Percentiles rank a stretch among this genome's conserved stretches.
phyloP scores from a whole-genome alignment of 2,888 invertebrate species.

The Lobophora halterata region DNA sequence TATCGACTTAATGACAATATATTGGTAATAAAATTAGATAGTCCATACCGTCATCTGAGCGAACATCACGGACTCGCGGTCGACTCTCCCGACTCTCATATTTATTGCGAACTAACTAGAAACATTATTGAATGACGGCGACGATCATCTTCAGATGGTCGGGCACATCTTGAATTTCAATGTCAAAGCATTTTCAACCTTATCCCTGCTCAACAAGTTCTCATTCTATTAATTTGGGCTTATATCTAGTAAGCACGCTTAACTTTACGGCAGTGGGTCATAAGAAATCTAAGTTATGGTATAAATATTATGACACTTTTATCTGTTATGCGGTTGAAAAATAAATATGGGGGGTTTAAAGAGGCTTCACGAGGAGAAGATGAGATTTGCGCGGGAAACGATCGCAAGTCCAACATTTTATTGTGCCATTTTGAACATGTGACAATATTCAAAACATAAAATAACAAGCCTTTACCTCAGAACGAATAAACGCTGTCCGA shows the following conservation, averaged over 20 bases:
- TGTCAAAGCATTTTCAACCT: constrained; percentile 54
- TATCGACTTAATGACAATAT: constrained; percentile 81
- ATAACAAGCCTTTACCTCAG: no score
- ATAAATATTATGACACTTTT: constrained; percentile 80
- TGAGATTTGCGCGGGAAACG: constrained; percentile 52
- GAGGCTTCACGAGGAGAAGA: constrained; percentile 39
- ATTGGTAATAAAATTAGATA: constrained; percentile 81
- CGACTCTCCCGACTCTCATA: constrained; percentile 66
- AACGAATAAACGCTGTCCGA: no score
- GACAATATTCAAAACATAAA: no score
- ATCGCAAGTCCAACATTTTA: constrained; percentile 36
- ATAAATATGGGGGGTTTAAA: constrained; percentile 62
- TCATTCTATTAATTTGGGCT: constrained; percentile 41
- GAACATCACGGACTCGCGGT: constrained; percentile 59
- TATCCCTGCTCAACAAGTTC: constrained; percentile 50
- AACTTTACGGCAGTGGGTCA: constrained; percentile 70
- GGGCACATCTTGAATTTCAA: constrained; percentile 46
- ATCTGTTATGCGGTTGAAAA: constrained; percentile 70
- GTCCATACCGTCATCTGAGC: constrained; percentile 71
- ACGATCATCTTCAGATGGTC: constrained; percentile 59
- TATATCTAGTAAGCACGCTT: constrained; percentile 60
- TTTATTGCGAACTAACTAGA: constrained; percentile 77
- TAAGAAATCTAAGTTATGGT: constrained; percentile 75
- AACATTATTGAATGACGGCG: constrained; percentile 73
- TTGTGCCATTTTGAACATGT: no score